phyloP scores from a whole-genome alignment of 1,140 invertebrate species.

The Harlomillsia oculata region DNA sequence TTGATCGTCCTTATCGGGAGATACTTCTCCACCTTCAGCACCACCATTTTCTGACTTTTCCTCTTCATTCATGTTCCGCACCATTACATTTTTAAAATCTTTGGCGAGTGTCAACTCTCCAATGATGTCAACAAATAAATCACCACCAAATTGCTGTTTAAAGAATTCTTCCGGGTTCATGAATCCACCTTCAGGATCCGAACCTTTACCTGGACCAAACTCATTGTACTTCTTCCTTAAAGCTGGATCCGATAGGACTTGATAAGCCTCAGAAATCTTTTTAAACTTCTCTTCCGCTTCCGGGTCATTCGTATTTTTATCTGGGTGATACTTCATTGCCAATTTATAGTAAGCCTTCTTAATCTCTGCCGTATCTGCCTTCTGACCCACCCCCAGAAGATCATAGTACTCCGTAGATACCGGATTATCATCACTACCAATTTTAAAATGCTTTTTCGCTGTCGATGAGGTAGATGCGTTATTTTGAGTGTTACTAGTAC shows the following conservation, averaged over 20 bases:
- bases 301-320: slow-evolving; percentile 34
- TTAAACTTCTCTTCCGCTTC: slow-evolving; percentile 36
- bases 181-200: slow-evolving; percentile 33
- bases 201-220: slow-evolving; percentile 30
- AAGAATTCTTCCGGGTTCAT: slow-evolving; percentile 35
- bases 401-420: slow-evolving; percentile 43
- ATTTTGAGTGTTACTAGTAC: slow-evolving; percentile 1
- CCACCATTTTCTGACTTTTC: slow-evolving; percentile 10
- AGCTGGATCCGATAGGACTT: slow-evolving; percentile 38
- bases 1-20: background rate
- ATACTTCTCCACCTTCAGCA: slow-evolving; percentile 2
- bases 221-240: slow-evolving; percentile 38
- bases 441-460: slow-evolving; percentile 12
- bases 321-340: slow-evolving; percentile 37
- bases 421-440: slow-evolving; percentile 31
- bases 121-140: slow-evolving; percentile 34
- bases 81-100: slow-evolving; percentile 34
- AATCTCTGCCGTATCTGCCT: slow-evolving; percentile 42
- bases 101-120: slow-evolving; percentile 34
- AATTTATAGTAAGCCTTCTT: slow-evolving; percentile 47
- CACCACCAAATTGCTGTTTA: slow-evolving; percentile 33
- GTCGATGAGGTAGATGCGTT: background rate
- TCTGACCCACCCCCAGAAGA: slow-evolving; percentile 42
- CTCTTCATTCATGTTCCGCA: slow-evolving; percentile 1
- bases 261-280: slow-evolving; percentile 38